phyloP scores from a whole-genome alignment of 2,113 vertebrate species.

The Zosterops japonicus region DNA sequence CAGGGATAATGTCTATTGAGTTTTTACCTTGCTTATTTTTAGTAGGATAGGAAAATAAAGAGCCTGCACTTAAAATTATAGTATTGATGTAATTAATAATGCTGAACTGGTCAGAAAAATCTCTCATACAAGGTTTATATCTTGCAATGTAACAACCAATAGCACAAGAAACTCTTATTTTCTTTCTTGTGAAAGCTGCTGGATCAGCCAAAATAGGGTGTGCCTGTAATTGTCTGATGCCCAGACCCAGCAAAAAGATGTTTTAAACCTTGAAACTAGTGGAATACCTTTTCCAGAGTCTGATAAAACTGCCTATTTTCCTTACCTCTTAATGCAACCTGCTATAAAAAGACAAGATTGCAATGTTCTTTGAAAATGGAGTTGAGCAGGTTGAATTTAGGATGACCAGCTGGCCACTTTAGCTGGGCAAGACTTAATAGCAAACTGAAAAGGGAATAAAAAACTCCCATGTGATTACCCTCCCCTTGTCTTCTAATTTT shows the following conservation, averaged over 20 bases:
- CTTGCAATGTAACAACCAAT: background rate
- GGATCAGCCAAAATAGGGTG: background rate
- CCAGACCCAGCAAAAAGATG: background rate
- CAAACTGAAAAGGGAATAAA: background rate
- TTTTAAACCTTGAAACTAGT: background rate
- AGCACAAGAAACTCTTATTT: background rate
- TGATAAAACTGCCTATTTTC: slow-evolving; percentile 10
- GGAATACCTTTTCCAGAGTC: background rate
- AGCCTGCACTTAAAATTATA: background rate
- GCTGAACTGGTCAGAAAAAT: background rate
- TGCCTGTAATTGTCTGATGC: background rate
- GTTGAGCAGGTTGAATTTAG: background rate
- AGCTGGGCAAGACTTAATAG: background rate
- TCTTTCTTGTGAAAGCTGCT: background rate
- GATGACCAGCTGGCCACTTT: background rate
- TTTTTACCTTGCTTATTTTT: background rate
- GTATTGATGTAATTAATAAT: background rate
- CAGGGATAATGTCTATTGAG: background rate
- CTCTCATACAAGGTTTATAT: background rate
- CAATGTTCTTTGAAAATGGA: background rate
- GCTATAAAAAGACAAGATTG: background rate
- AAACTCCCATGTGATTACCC: background rate
- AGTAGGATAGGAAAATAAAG: background rate
- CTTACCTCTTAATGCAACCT: background rate
- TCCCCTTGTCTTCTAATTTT: background rate